phyloP scores from a whole-genome alignment of 2,113 vertebrate species.

The Trichomycterus rosablanca region DNA sequence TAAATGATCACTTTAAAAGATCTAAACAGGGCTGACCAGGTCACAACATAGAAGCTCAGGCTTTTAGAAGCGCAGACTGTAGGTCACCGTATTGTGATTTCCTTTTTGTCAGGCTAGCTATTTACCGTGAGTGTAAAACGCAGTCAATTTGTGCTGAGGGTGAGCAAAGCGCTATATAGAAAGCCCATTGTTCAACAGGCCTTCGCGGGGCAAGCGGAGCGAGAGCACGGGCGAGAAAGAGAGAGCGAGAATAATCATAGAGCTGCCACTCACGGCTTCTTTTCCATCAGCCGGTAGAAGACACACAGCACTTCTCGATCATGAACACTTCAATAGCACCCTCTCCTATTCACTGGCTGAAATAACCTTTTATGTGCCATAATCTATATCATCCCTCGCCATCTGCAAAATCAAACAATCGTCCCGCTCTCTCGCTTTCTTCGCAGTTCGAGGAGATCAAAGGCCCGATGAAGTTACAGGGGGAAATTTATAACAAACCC shows the following conservation, averaged over 20 bases:
- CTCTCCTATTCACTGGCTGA: conserved; percentile 45
- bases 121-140: conserved; percentile 31
- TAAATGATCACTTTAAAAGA: background rate
- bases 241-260: conserved; percentile 19
- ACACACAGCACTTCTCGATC: conserved; percentile 41
- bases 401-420: conserved; percentile 48
- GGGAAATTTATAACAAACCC: conserved; percentile 59
- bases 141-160: conserved; percentile 24
- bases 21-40: background rate
- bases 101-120: conserved; percentile 16
- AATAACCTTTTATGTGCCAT: conserved; percentile 51
- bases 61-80: conserved; percentile 12
- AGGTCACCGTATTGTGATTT: conserved; percentile 20
- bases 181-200: conserved; percentile 10
- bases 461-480: conserved; percentile 51
- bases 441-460: conserved; percentile 54
- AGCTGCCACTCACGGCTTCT: conserved; percentile 8
- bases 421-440: conserved; percentile 13
- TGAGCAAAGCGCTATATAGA: conserved; percentile 26
- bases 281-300: conserved; percentile 20
- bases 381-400: conserved; percentile 48
- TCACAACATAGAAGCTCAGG: background rate
- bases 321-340: conserved; percentile 50
- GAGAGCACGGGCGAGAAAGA: conserved; percentile 9
- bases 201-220: background rate